Evolutionary conservation across 2,888 invertebrate species (phyloP), one percentile per base, ranked within the genome.

Genomic region (Drosophila austrosaltans): DNA sequence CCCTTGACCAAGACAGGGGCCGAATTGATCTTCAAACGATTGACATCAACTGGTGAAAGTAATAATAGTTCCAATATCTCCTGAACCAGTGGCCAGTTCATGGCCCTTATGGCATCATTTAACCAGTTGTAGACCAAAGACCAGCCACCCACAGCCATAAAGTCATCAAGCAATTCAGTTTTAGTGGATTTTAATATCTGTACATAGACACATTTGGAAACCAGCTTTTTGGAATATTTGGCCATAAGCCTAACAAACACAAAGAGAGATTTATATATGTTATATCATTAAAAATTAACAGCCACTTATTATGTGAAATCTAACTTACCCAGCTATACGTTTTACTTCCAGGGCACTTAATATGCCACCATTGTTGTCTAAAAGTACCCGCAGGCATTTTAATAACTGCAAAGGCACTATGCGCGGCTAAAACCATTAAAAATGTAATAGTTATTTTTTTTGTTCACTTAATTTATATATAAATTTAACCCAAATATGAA

Each of bases 111-210:
- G 62, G 97, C 97, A 91, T 98, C 97, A 68, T 96, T 96, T 62
- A 99, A 93, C 99, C 99, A 99, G 84, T 94, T 94, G 89, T 97
- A 96, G 56, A 98, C 95, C 68, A 98, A 94, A 79, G 96, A 95
- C 99, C 99, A 99, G 56, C 98, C 99, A 78, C 97, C 98, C 69
- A 95, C 95, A 69, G 95, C 95, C 96, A 98, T 96, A 92, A 98
- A 98, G 94, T 96, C 95, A 72, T 96, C 96, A 63, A 98, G 93
- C 72, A 98, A 93, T 76, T 96, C 96, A 5, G 95, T 95, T 90
- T 96, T 95, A 10, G 98, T 98, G 75, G 96, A 96, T 92, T 97
- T 97, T 69, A 98, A 93, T 89, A 98, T 98, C 92, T 98, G 96
- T 85, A 98, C 95, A 91, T 98, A 98, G 89, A 98, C 96, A 93